Base-by-base conservation (phyloP, 2,113 vertebrate species). In the Ailuropoda melanoleuca region DNA sequence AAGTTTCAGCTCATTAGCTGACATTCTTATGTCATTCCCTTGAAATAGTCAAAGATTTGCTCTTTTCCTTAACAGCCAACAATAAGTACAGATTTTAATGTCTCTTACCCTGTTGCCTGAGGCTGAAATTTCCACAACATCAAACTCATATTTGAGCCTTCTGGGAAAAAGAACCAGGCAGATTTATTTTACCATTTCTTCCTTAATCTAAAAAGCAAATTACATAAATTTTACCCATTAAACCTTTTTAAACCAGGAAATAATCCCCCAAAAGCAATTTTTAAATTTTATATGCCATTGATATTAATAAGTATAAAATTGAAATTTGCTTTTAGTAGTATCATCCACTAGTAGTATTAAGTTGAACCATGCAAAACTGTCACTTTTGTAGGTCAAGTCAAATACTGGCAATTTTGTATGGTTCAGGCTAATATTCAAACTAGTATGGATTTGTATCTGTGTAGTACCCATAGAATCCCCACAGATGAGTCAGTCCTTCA, bases 1-100 rank as follows among this genome's bases (percentile, higher is more conserved):
- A 93, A n/a, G 55, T 50, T 39, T 90, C 37, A 80, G 48, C 56
- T 96, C 97, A 72, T 95, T 95, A 97, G 4, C 7, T 93, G 37
- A 55, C 86, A 90, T 43, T 93, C 93, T 74, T 97, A 68, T 77
- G 21, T 19, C 50, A 7, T 74, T 95, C 75, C 39, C 77, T 96
- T 92, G 80, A 88, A 96, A 97, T 34, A 64, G 77, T 85, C 46
- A 50, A 72, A 94, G 64, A 90, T 72, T 97, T 96, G 53, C 3
- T 96, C 92, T 96, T 97, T 64, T 93, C 37, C 31, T 93, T 93
- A 94, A 60, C 48, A 56, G 26, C 55, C 58, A 94, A 64, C 68
- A 81, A 82, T 58, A 96, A 91, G 87, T 80, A 93, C 8, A 15
- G 8, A 58, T 85, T 75, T 90, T 94, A 83, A 95, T 93, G 23